Evolutionary conservation across 2,888 invertebrate genomes (phyloP).

Genomic region (Lysandra bellargus): DNA sequence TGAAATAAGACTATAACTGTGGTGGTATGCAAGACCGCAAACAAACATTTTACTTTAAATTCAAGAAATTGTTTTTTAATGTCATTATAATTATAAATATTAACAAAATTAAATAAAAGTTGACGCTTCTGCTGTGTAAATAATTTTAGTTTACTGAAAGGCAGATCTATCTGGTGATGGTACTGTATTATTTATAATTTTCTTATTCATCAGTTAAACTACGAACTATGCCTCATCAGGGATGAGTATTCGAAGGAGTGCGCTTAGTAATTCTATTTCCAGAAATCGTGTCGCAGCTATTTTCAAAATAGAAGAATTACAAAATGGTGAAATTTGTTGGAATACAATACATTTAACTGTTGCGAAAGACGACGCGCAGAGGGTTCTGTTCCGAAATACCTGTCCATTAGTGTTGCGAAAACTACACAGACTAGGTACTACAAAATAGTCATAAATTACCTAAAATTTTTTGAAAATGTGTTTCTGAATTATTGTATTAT

Average conservation of each 20-base stretch:
- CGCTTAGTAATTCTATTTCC: conserved; percentile 30
- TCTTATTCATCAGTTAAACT: not conserved
- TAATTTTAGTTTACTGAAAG: no score
- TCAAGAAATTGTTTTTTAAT: no score
- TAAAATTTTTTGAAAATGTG: not conserved
- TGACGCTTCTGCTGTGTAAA: no score
- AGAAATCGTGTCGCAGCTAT: conserved; percentile 28
- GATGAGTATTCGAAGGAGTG: not conserved
- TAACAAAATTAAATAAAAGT: no score
- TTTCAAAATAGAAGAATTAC: conserved; percentile 26
- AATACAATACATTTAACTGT: conserved; percentile 19
- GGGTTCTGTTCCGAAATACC: not conserved
- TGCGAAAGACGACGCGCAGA: not conserved
- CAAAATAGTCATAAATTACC: not conserved
- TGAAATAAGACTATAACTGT: not conserved
- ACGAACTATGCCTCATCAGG: not conserved
- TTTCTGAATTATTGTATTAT: not conserved
- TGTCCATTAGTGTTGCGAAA: not conserved
- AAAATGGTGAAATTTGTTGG: conserved; percentile 18
- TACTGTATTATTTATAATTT: not conserved
- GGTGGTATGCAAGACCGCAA: no score
- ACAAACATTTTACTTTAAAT: no score
- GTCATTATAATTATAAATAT: no score
- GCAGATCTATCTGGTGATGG: no score
- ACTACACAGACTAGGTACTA: not conserved